Base-by-base conservation (phyloP, 64 coral and sea anemone species). In the Actinia equina region DNA sequence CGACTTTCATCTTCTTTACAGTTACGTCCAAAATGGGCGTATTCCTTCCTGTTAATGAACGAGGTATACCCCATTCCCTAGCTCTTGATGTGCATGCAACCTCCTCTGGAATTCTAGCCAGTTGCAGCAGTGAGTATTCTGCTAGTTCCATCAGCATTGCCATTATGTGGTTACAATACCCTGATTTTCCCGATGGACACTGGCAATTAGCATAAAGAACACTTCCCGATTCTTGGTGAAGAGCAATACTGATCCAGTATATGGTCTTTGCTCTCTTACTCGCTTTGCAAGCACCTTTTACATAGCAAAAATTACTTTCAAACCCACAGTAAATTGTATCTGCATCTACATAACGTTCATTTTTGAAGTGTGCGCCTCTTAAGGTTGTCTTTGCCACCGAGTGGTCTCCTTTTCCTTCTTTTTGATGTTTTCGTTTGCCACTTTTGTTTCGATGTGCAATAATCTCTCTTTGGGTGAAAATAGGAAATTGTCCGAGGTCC, bases 51-150 rank as follows among this genome's bases (percentile, higher is more conserved):
- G 88, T 78, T 71, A 71, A 16, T 2, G 11, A 26, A 30, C 67
- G 67, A 6, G 87, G 86, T 37, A 93, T 43, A 17, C 69, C 84
- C 87, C 91, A 93, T 52, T 82, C 82, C 44, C 87, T 79, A 46
- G 91, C 86, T 83, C 91, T 89, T 89, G 82, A 93, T 37, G 82
- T 86, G 43, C 91, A 93, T 5, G 87, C 65, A 27, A 93, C 16
- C 45, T 85, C 22, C 45, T 20, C 52, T 78, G 87, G 91, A 59
- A 92, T 84, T 37, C 18, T 61, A 41, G 67, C 25, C 53, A 51
- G 53, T 44, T 88, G 67, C 30, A 88, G 78, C 7, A 92, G 85
- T 55, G 78, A 79, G 87, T 88, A 92, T 82, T 92, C 77, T 17
- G 91, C 91, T 18, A 83, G 43, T 59, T 83, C 30, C 71, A 88